These are phyloP conservation scores for Tachyglossus aculeatus DNA, from an alignment of 2,797 vertebrate genomes.

Conservation along the genomic window DNA sequence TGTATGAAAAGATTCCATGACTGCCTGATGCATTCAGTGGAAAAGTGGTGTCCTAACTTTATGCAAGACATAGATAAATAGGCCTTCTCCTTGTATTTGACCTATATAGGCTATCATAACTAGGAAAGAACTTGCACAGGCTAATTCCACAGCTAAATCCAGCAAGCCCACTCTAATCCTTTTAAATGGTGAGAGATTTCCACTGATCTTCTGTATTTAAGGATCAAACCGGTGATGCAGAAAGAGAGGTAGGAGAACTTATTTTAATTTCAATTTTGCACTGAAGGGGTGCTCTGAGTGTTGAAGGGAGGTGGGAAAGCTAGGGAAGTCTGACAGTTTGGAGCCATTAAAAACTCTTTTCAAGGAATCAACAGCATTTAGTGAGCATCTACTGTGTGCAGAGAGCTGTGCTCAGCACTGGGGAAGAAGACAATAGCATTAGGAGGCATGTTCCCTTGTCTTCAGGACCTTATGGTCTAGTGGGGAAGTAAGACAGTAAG, in stretches of 20 bases:
- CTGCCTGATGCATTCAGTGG: not conserved
- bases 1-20: not conserved
- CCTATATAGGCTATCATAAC: not conserved
- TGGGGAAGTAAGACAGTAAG: no score
- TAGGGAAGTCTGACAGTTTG: no score
- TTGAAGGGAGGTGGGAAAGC: not conserved
- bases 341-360: not conserved
- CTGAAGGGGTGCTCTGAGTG: not conserved
- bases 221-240: slow-evolving; percentile 39
- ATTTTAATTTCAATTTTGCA: slow-evolving; percentile 23
- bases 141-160: slow-evolving; percentile 46
- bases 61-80: accelerated
- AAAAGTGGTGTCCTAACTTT: not conserved
- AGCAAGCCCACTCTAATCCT: slow-evolving; percentile 45
- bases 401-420: no score
- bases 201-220: slow-evolving; percentile 39
- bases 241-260: not conserved
- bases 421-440: no score
- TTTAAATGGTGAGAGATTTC: slow-evolving; percentile 56
- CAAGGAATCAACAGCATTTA: no score
- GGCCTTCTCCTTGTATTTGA: accelerated
- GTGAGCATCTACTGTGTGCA: no score
- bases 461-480: no score
- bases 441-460: no score
- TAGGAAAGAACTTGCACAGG: slow-evolving; percentile 7